phyloP scores from a whole-genome alignment of 2,888 invertebrate species.

The Digitonthophagus gazella region DNA sequence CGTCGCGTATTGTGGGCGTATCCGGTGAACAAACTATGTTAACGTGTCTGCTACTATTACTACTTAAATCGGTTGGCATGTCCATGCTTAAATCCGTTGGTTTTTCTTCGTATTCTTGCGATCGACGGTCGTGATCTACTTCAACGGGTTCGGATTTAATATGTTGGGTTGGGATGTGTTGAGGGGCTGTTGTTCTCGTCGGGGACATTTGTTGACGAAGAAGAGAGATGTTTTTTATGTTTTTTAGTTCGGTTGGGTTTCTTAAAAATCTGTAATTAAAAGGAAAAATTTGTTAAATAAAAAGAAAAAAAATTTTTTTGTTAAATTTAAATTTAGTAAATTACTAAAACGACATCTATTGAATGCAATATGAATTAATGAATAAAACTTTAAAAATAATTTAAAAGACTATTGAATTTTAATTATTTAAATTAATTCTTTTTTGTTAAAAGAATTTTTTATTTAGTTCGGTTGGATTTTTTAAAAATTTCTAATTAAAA shows the following conservation, averaged over 20 bases:
- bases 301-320: not conserved
- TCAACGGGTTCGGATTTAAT: slow-evolving; percentile 56
- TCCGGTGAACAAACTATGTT: slow-evolving; percentile 51
- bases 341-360: not conserved
- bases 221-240: slow-evolving; percentile 89
- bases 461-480: too few relatives aligned
- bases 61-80: slow-evolving; percentile 48
- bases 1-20: slow-evolving; percentile 41
- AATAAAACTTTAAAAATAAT: too few relatives aligned
- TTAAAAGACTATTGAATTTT: too few relatives aligned
- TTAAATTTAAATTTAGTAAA: not conserved
- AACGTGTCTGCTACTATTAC: slow-evolving; percentile 44
- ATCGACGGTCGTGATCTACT: slow-evolving; percentile 38
- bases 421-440: too few relatives aligned
- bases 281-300: slow-evolving; percentile 24
- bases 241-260: slow-evolving; percentile 90
- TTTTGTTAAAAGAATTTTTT: too few relatives aligned
- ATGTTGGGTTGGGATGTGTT: slow-evolving; percentile 19
- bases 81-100: slow-evolving; percentile 51
- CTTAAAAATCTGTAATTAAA: slow-evolving; percentile 73
- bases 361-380: too few relatives aligned
- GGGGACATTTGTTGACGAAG: slow-evolving; percentile 78
- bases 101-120: slow-evolving; percentile 51
- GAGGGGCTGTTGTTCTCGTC: slow-evolving; percentile 50
- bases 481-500: too few relatives aligned